phyloP scores from a whole-genome alignment of 2,113 vertebrate genomes.

The Sceloporus undulatus region DNA sequence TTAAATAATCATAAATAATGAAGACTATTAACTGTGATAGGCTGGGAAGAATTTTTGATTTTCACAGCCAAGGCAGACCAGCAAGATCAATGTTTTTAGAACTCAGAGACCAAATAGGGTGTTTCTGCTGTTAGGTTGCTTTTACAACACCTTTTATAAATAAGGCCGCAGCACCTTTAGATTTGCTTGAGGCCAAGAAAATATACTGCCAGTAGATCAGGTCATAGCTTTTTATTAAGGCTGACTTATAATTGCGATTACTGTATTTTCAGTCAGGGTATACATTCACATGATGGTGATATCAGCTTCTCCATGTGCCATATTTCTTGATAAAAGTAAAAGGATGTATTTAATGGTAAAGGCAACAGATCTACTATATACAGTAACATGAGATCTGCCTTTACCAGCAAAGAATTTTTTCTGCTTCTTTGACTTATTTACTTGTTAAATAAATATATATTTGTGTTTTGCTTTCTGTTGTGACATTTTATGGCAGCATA shows the following conservation, averaged over 20 bases:
- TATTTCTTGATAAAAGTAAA: no score
- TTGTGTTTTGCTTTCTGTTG: no score
- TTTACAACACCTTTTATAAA: background rate
- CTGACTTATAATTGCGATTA: background rate
- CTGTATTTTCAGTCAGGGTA: background rate
- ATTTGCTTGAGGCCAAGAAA: background rate
- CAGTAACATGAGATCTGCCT: background rate
- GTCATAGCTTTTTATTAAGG: background rate
- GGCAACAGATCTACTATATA: background rate
- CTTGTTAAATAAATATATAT: no score
- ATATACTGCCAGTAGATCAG: background rate
- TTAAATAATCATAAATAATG: constrained; percentile 35
- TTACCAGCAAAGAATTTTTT: background rate
- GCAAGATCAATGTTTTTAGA: background rate
- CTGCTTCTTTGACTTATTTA: background rate
- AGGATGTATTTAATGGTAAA: no score
- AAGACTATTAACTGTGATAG: background rate
- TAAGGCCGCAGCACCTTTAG: background rate
- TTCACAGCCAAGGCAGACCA: background rate
- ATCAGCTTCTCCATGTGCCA: no score
- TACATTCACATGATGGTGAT: no score
- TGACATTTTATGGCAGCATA: no score
- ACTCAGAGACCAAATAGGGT: background rate
- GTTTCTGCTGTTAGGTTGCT: background rate
- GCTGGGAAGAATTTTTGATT: background rate